Conservation (phyloP, 1,140 invertebrate species). For the Calephelis virginiensis region DNA sequence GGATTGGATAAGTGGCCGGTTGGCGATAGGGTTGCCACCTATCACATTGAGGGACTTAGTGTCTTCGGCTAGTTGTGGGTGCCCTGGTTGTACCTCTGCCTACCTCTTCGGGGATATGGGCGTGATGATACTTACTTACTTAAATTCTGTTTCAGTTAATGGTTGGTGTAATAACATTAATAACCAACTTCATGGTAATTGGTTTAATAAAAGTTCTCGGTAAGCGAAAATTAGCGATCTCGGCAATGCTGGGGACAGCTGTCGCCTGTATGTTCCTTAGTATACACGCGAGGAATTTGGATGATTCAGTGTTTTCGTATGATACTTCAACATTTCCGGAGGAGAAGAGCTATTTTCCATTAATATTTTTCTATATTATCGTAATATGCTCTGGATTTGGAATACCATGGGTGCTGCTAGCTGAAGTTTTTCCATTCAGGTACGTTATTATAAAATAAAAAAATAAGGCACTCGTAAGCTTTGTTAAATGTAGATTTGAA, state of each 20-base stretch:
- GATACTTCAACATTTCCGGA: constrained; percentile 56
- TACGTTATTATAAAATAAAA: constrained; percentile 17
- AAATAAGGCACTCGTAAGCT: too few relatives aligned
- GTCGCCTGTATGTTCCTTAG: constrained; percentile 49
- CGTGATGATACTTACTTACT: too few relatives aligned
- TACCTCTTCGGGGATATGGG: too few relatives aligned
- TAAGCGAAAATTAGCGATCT: constrained; percentile 58
- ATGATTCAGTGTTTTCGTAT: constrained; percentile 55
- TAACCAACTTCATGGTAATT: constrained; percentile 55
- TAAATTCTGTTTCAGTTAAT: constrained; percentile 43
- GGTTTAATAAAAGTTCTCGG: constrained; percentile 53
- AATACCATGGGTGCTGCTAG: constrained; percentile 66
- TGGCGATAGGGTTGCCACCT: too few relatives aligned
- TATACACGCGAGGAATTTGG: constrained; percentile 46
- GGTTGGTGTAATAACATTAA: constrained; percentile 51
- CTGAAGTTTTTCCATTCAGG: constrained; percentile 71
- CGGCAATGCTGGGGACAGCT: constrained; percentile 48
- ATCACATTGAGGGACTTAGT: too few relatives aligned
- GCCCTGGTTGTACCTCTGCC: too few relatives aligned
- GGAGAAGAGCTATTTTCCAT: constrained; percentile 44
- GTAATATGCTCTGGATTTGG: constrained; percentile 57
- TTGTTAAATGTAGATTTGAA: too few relatives aligned
- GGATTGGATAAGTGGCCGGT: too few relatives aligned
- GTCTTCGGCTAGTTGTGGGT: too few relatives aligned
- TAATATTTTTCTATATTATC: constrained; percentile 55